A percentile compares a stretch with the other conserved stretches of the same genome.
phyloP scores from a whole-genome alignment of 2,888 invertebrate genomes.

The Stenichneumon culpator region DNA sequence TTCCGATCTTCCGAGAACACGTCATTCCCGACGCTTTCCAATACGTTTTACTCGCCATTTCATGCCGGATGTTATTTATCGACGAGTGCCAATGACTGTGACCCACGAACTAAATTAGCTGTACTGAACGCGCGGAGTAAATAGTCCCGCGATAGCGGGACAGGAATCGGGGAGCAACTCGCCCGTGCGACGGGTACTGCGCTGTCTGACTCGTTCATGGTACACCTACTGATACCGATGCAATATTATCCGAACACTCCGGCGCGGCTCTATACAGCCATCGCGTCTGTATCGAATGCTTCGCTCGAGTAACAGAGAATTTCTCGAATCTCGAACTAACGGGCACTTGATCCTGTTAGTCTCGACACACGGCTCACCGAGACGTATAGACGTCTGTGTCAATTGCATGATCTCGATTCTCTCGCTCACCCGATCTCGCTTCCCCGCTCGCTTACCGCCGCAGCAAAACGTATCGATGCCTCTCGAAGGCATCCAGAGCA shows the following conservation, averaged over 20 bases:
- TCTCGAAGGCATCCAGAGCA: background rate
- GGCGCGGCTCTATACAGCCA: background rate
- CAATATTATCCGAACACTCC: conserved; percentile 6
- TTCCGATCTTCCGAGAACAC: background rate
- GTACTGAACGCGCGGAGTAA: conserved; percentile 20
- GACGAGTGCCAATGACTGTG: background rate
- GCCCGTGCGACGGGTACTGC: background rate
- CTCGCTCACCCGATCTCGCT: background rate
- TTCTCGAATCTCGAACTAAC: conserved; percentile 51
- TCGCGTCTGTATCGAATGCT: conserved; percentile 31
- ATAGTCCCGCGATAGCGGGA: conserved; percentile 31
- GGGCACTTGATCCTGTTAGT: conserved; percentile 33
- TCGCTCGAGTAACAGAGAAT: conserved; percentile 37
- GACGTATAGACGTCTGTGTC: conserved; percentile 54
- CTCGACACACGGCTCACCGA: conserved; percentile 13
- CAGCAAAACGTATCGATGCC: conserved; percentile 4
- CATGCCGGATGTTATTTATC: background rate
- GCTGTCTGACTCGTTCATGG: conserved; percentile 2
- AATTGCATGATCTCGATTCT: conserved; percentile 19
- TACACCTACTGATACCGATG: conserved; percentile 28
- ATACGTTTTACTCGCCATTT: background rate
- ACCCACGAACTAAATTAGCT: conserved; percentile 1
- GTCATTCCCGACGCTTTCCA: background rate
- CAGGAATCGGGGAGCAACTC: conserved; percentile 8
- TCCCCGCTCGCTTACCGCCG: background rate